Percentiles rank a stretch among this genome's conserved stretches.
These are phyloP conservation scores for Caenorhabditis sp. DNA, from an alignment of 2,888 invertebrate genomes.

Conservation along the genomic window DNA sequence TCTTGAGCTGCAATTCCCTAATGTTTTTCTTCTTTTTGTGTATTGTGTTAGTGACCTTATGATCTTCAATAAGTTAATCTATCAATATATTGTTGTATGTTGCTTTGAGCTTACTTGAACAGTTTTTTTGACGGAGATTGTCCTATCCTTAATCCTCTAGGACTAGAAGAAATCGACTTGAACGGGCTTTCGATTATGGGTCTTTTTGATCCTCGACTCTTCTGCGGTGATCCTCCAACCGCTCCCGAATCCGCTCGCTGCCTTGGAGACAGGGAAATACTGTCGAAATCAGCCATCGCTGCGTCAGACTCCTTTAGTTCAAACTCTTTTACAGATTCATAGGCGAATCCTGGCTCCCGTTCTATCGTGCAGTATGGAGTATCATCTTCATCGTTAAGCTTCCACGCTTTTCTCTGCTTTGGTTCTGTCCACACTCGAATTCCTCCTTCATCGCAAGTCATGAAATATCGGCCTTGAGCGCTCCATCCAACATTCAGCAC, in stretches of 20 bases:
- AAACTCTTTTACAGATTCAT: slow-evolving; percentile 35
- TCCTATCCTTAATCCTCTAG: slow-evolving; percentile 13
- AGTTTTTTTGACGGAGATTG: slow-evolving; percentile 54
- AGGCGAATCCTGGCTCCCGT: slow-evolving; percentile 27
- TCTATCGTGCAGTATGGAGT: background rate
- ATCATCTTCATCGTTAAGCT: slow-evolving; percentile 42
- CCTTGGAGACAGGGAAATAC: slow-evolving; percentile 42
- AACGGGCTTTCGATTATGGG: slow-evolving; percentile 36
- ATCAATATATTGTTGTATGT: background rate
- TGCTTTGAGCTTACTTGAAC: slow-evolving; percentile 27
- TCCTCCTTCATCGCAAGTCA: slow-evolving; percentile 59
- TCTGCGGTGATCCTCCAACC: slow-evolving; percentile 37
- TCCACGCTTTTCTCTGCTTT: slow-evolving; percentile 38
- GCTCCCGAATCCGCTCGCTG: slow-evolving; percentile 33
- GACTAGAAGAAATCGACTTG: slow-evolving; percentile 33
- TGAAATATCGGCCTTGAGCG: slow-evolving; percentile 48
- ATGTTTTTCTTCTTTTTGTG: too few relatives aligned
- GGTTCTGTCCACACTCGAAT: slow-evolving; percentile 60
- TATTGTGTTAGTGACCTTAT: too few relatives aligned
- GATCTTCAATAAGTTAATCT: too few relatives aligned
- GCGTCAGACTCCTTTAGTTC: slow-evolving; percentile 46
- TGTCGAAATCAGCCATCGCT: slow-evolving; percentile 44
- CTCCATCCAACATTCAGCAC: slow-evolving; percentile 67
- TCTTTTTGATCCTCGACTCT: slow-evolving; percentile 43
- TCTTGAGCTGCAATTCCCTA: too few relatives aligned